Evolutionary conservation across 2,888 invertebrate species (phyloP), one percentile per base, ranked within the genome.

Genomic region (Mimachlamys varia): DNA sequence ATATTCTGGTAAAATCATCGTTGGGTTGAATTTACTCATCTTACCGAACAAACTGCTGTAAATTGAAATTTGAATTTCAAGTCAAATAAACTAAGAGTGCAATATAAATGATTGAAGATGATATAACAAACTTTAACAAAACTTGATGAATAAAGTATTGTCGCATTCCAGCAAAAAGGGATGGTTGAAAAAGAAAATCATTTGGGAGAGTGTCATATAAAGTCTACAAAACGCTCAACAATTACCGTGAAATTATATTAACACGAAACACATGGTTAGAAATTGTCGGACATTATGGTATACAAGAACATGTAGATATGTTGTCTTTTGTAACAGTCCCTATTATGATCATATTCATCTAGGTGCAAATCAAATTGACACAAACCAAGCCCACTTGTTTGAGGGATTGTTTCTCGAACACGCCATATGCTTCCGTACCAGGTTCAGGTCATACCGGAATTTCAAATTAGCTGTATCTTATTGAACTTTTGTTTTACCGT

Each of bases 381-480:
- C 27, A 76, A 27, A 27, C 76, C 27, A 22, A 76, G 33, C 33
- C 76, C 22, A 76, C 76, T 0, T 0, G 12, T 33, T 76, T 33
- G 33, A 33, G 76, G 76, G 76, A 76, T 27, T 12, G 76, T 33
- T 33, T 12, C 12, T 12, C 76, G 10, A 33, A 76, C 76, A 12
- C 33, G 27, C 27, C 76, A 76, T 76, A 33, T 22, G 76, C 33
- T 76, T 76, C 76, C 76, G 76, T 76, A 27, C 33, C 76, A 33
- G 76, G 76, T 76, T 76, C 76, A 27, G 76, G 76, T 33, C 76
- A 27, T 15, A 76, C 76, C 76, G 76, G 76, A 76, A 76, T 76
- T 76, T 76, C 76, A 76, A 7, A 76, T 76, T 76, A 76, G 76
- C 33, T 76, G 33, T 76, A 76, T 12, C 15, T 19, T 12, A 33